Conservation (phyloP, 2,888 invertebrate species). For the Lithosia quadra region DNA sequence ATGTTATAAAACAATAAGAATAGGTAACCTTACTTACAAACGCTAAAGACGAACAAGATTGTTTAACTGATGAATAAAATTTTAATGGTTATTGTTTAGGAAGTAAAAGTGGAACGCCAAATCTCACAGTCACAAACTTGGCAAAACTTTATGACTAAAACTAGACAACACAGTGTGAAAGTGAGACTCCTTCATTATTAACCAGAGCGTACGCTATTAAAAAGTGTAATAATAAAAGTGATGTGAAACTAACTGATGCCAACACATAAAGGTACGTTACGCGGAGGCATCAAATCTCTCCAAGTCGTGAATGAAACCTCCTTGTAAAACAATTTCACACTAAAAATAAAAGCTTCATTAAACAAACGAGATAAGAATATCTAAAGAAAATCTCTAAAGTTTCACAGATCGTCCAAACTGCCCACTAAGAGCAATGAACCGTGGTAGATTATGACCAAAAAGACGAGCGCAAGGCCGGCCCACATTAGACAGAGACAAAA, state of each 20-base stretch:
- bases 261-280: constrained; percentile 50
- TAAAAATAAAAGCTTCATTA: constrained; percentile 49
- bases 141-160: constrained; percentile 53
- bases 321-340: constrained; percentile 54
- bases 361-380: constrained; percentile 54
- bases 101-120: constrained; percentile 18
- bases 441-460: constrained; percentile 78
- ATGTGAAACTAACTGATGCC: constrained; percentile 50
- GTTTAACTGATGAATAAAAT: background rate
- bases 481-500: constrained; percentile 83
- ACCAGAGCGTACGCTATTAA: constrained; percentile 74
- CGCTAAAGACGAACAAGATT: background rate
- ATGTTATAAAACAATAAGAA: background rate
- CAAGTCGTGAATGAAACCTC: constrained; percentile 37
- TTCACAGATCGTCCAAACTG: constrained; percentile 54
- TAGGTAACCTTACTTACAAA: background rate
- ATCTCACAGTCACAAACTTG: constrained; percentile 22
- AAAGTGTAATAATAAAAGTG: constrained; percentile 48
- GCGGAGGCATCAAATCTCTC: constrained; percentile 42
- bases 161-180: constrained; percentile 66
- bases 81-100: background rate
- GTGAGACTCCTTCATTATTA: constrained; percentile 64
- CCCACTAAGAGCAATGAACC: constrained; percentile 80
- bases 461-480: constrained; percentile 76
- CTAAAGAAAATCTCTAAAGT: constrained; percentile 44